Conservation (phyloP, 1,140 invertebrate species). For the Dysdera silvatica region DNA sequence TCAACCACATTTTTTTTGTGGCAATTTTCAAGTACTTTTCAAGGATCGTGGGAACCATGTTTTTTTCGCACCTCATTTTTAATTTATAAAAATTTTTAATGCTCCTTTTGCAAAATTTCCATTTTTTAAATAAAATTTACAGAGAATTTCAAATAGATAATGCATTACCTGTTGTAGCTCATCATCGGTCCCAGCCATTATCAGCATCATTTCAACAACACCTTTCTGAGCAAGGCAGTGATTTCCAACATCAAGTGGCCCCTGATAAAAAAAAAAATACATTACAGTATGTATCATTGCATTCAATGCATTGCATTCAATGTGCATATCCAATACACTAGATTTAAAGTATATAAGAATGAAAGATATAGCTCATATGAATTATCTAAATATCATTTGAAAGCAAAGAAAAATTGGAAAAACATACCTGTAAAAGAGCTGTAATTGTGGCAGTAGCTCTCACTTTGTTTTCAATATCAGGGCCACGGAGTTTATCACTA, state of each 20-base stretch:
- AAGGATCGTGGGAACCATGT: no score
- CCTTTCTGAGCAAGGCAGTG: constrained; percentile 82
- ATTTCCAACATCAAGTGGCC: constrained; percentile 90
- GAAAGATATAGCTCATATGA: constrained; percentile 6
- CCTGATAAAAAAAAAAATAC: constrained; percentile 42
- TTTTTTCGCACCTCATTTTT: no score
- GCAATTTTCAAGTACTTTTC: no score
- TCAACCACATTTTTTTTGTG: no score
- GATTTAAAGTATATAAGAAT: no score
- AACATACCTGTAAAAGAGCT: constrained; percentile 60
- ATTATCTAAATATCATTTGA: not conserved
- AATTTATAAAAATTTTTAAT: not conserved
- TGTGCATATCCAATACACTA: no score
- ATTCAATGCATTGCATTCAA: no score
- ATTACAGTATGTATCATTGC: no score
- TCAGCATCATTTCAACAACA: constrained; percentile 91
- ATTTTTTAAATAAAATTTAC: not conserved
- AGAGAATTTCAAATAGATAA: no score
- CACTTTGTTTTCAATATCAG: constrained; percentile 84
- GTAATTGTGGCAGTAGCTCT: constrained; percentile 81
- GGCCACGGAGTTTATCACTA: constrained; percentile 69
- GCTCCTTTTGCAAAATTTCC: not conserved
- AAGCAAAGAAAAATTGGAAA: not conserved
- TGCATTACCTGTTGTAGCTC: constrained; percentile 53
- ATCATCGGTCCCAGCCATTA: constrained; percentile 82